A percentile compares a stretch with the other conserved stretches of the same genome.
phyloP scores from a whole-genome alignment of 1,140 invertebrate genomes.

The Eulimnadia texana region DNA sequence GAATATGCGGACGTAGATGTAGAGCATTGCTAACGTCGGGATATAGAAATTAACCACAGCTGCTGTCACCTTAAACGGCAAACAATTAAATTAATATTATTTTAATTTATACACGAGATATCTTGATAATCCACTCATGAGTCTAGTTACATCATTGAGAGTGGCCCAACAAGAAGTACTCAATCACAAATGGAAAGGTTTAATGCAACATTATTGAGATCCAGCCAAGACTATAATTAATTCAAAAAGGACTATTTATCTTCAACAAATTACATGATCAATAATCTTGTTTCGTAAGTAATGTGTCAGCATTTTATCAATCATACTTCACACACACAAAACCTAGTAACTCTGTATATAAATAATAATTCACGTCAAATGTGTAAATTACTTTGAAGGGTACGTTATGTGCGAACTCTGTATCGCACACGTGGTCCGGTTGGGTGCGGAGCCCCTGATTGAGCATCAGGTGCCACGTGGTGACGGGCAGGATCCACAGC shows the following conservation, averaged over 20 bases:
- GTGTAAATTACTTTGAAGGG: constrained; percentile 27
- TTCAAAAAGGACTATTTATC: neutral
- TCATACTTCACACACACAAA: neutral
- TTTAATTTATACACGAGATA: neutral
- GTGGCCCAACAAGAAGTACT: neutral
- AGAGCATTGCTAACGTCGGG: constrained; percentile 38
- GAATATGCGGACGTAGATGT: constrained; percentile 37
- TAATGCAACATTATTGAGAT: too few species aligned
- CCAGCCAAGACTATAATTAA: neutral
- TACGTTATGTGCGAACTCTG: constrained; percentile 38
- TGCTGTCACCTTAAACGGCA: constrained; percentile 31
- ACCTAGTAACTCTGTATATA: neutral
- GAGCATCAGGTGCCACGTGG: constrained; percentile 33
- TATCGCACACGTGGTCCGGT: constrained; percentile 31
- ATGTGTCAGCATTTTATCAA: neutral
- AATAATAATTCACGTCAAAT: neutral
- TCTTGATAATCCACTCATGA: neutral
- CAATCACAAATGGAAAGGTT: neutral
- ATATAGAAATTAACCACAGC: constrained; percentile 42
- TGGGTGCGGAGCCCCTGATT: constrained; percentile 24
- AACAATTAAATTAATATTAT: neutral
- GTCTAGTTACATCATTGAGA: neutral
- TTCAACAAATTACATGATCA: neutral
- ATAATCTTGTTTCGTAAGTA: neutral
- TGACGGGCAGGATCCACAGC: constrained; percentile 37